Evolutionary conservation across 2,888 invertebrate species (phyloP).

Genomic region (Morpho helenor): DNA sequence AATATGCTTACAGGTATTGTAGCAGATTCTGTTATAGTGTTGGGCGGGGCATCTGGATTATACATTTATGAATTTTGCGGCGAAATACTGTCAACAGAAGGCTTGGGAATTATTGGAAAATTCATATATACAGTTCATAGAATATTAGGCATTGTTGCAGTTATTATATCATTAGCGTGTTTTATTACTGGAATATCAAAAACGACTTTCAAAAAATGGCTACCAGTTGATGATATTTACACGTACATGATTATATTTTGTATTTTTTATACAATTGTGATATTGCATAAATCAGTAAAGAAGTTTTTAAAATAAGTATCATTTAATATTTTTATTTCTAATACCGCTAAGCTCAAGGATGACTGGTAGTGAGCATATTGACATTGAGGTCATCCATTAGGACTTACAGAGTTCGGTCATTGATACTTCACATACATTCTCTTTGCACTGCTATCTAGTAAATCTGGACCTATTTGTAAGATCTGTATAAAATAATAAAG

Average conservation of each 20-base stretch:
- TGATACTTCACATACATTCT: too few species aligned
- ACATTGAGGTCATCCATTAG: too few species aligned
- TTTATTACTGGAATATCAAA: conserved; percentile 39
- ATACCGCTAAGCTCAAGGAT: too few species aligned
- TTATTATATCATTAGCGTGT: conserved; percentile 37
- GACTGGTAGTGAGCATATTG: too few species aligned
- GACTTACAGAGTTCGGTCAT: too few species aligned
- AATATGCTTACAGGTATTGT: conserved; percentile 28
- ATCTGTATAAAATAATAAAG: too few species aligned
- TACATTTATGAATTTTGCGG: conserved; percentile 16
- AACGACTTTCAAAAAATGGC: conserved; percentile 34
- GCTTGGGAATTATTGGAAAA: conserved; percentile 2
- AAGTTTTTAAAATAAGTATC: conserved; percentile 15
- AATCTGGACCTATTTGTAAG: too few species aligned
- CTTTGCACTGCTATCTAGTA: too few species aligned
- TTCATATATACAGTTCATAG: conserved; percentile 27
- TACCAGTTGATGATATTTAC: conserved; percentile 31
- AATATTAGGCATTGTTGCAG: conserved; percentile 30
- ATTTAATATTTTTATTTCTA: too few species aligned
- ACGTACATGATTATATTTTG: conserved; percentile 36
- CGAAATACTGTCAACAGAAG: neutral
- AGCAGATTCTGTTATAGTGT: conserved; percentile 22
- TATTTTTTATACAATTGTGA: conserved; percentile 33
- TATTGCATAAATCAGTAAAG: conserved; percentile 29
- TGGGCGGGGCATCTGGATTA: conserved; percentile 27